These are phyloP conservation scores for Laspeyria flexula DNA, from an alignment of 2,888 invertebrate genomes.

Conservation along the genomic window DNA sequence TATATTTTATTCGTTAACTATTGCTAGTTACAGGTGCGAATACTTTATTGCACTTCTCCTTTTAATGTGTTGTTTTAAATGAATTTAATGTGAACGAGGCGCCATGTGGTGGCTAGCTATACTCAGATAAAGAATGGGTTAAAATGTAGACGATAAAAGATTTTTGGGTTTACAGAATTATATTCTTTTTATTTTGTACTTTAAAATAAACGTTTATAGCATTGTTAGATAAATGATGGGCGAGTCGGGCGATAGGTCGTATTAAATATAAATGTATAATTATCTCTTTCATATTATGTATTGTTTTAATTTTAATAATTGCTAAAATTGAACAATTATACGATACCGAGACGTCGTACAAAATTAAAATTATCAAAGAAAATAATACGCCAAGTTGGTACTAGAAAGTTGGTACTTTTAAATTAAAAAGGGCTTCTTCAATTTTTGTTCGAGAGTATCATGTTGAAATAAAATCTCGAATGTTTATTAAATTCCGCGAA, in stretches of 20 bases:
- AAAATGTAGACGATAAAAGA: too few relatives aligned
- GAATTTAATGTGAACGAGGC: background rate
- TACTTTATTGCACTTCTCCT: slow-evolving; percentile 22
- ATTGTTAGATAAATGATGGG: too few relatives aligned
- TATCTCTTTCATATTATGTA: too few relatives aligned
- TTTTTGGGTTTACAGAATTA: too few relatives aligned
- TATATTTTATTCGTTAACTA: slow-evolving; percentile 44
- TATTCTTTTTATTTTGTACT: too few relatives aligned
- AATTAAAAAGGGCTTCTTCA: slow-evolving; percentile 30
- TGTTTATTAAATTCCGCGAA: slow-evolving; percentile 29
- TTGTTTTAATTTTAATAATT: too few relatives aligned
- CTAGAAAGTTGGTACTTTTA: slow-evolving; percentile 21
- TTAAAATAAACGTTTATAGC: too few relatives aligned
- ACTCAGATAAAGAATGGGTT: background rate
- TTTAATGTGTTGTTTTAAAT: slow-evolving; percentile 16
- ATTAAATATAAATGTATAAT: too few relatives aligned
- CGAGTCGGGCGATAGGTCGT: too few relatives aligned
- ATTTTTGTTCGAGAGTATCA: slow-evolving; percentile 28
- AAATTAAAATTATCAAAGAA: slow-evolving; percentile 17
- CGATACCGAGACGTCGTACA: slow-evolving; percentile 17
- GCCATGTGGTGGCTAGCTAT: too few relatives aligned
- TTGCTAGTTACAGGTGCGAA: slow-evolving; percentile 36
- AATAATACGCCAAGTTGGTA: slow-evolving; percentile 24
- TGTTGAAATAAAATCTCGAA: slow-evolving; percentile 29
- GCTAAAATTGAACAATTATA: too few relatives aligned